phyloP scores from a whole-genome alignment of 2,888 invertebrate species.

The Zootermopsis nevadensis region DNA sequence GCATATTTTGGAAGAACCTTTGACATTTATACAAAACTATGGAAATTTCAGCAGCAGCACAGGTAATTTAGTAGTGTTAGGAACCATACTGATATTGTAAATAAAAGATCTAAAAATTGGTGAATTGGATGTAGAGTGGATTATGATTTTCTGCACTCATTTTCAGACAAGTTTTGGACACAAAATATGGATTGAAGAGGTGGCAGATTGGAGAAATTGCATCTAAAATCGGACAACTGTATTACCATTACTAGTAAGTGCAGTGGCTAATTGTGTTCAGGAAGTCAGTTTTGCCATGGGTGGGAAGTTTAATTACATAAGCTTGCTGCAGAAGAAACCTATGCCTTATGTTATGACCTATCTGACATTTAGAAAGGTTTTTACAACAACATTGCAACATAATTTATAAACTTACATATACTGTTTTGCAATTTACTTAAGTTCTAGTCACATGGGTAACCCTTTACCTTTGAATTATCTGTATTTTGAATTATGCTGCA shows the following conservation, averaged over 20 bases:
- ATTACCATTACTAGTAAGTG: constrained; percentile 97
- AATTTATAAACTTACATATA: neutral
- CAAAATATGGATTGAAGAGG: constrained; percentile 92
- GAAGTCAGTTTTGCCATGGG: no score
- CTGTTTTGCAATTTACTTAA: neutral
- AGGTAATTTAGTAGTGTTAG: constrained; percentile 64
- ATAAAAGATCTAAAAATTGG: no score
- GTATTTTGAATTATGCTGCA: neutral
- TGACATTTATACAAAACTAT: constrained; percentile 96
- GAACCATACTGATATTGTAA: no score
- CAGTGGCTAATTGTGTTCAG: no score
- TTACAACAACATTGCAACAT: no score
- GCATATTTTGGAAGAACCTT: constrained; percentile 96
- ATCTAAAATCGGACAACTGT: constrained; percentile 97
- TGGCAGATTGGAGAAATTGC: constrained; percentile 99
- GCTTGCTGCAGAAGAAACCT: no score
- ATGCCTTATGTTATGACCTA: no score
- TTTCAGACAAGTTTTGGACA: constrained; percentile 80
- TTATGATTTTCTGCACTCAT: neutral
- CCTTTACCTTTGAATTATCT: neutral
- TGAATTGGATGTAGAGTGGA: no score
- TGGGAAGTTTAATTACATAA: no score
- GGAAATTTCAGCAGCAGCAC: constrained; percentile 99
- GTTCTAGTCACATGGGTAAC: neutral
- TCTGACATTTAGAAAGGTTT: no score